Base-by-base conservation (phyloP, 2,888 invertebrate genomes). In the Nemoura dubitans region DNA sequence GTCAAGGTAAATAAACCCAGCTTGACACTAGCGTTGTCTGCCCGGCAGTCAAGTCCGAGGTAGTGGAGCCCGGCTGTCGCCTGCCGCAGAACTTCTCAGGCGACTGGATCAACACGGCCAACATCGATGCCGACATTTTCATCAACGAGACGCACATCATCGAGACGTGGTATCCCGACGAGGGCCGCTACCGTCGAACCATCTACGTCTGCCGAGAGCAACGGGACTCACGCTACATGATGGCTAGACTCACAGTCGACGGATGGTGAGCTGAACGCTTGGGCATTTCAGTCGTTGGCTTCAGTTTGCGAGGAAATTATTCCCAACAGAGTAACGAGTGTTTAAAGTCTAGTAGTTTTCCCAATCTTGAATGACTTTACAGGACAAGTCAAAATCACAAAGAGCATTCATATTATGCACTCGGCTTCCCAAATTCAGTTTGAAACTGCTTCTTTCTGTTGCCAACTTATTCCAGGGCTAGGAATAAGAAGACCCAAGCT, bases 71-170 rank as follows among this genome's bases (percentile, higher is more conserved):
- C 2, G 97, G 97, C 0, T 99, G 99, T 90, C 95, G 97, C 81
- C 92, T 99, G 87, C 98, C 99, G 0, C 96, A 97, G 91, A 98
- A 99, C 91, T 98, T 98, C 92, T 95, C 96, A 0, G 98, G 99
- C 0, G 95, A 96, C 28, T 99, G 99, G 99, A 97, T 98, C 85
- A 99, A 99, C 90, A 98, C 99, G 0, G 98, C 98, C 0, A 98
- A 99, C 90, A 97, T 98, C 89, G 98, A 98, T 91, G 98, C 98
- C 0, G 97, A 98, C 91, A 96, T 98, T 0, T 94, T 95, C 82
- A 98, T 99, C 77, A 99, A 99, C 90, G 97, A 98, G 90, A 99
- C 99, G 0, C 99, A 99, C 90, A 98, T 99, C 76, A 97, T 98
- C 89, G 98, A 98, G 92, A 98, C 97, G 0, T 98, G 97, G 92